These are phyloP conservation scores for Halictus ligatus DNA, from an alignment of 2,888 invertebrate genomes.

Conservation along the genomic window DNA sequence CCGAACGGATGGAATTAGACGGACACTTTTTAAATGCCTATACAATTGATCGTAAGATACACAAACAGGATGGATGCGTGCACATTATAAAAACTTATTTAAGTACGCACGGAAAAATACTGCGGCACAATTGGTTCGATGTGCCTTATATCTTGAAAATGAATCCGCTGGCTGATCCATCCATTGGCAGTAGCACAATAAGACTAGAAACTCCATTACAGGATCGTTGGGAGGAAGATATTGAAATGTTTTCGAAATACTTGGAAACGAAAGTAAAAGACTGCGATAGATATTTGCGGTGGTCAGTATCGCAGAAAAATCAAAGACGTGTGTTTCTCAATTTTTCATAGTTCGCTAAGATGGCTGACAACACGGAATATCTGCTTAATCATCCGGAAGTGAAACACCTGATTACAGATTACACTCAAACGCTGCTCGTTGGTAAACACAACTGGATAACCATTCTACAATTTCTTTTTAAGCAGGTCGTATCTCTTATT, in stretches of 20 bases:
- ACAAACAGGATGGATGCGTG: constrained; percentile 85
- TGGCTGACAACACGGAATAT: constrained; percentile 84
- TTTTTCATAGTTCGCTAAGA: constrained; percentile 62
- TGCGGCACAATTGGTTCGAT: constrained; percentile 88
- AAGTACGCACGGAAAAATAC: constrained; percentile 86
- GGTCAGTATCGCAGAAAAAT: background rate
- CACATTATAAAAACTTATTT: constrained; percentile 86
- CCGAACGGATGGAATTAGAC: constrained; percentile 66
- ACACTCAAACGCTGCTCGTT: constrained; percentile 86
- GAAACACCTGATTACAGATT: constrained; percentile 86
- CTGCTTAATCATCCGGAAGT: constrained; percentile 86
- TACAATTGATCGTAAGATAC: constrained; percentile 87
- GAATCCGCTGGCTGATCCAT: constrained; percentile 86
- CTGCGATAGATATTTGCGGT: background rate
- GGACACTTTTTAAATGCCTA: constrained; percentile 85
- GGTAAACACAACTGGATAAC: constrained; percentile 80
- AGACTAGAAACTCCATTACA: constrained; percentile 81
- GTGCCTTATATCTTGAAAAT: constrained; percentile 86
- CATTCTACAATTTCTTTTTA: constrained; percentile 43
- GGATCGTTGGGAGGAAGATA: constrained; percentile 86
- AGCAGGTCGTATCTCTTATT: constrained; percentile 39
- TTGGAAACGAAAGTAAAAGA: constrained; percentile 87
- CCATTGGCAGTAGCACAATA: constrained; percentile 64
- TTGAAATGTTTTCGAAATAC: constrained; percentile 87
- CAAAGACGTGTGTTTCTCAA: background rate